Conservation (phyloP, 2,888 invertebrate species). For the Himalopsyche anomala region DNA sequence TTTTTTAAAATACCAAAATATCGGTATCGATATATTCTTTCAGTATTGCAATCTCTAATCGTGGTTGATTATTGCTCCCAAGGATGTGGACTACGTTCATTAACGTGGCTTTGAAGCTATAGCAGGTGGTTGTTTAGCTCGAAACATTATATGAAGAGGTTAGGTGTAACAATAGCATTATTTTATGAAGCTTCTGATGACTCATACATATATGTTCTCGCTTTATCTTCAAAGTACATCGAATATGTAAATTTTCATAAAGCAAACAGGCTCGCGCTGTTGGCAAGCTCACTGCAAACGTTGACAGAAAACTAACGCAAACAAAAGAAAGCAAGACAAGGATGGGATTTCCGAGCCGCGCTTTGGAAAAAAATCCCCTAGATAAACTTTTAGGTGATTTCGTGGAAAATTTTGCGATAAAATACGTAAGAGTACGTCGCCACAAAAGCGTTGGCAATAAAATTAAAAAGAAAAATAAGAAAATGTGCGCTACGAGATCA, state of each 20-base stretch:
- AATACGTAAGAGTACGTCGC: constrained; percentile 5
- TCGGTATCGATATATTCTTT: too few relatives aligned
- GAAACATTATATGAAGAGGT: too few relatives aligned
- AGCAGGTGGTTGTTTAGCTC: too few relatives aligned
- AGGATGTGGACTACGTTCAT: too few relatives aligned
- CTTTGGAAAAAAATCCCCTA: constrained; percentile 13
- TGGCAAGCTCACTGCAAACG: constrained; percentile 31
- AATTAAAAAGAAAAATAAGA: constrained; percentile 36
- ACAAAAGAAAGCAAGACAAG: constrained; percentile 15
- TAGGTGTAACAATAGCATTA: not conserved
- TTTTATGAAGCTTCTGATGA: not conserved
- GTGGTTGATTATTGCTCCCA: too few relatives aligned
- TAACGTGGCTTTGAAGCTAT: too few relatives aligned
- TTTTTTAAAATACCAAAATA: too few relatives aligned
- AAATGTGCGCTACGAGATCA: not conserved
- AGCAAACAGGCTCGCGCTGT: not conserved
- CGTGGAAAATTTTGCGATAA: constrained; percentile 41
- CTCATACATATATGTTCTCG: not conserved
- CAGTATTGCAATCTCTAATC: too few relatives aligned
- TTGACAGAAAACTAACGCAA: constrained; percentile 21
- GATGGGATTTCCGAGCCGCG: not conserved
- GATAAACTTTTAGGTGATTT: constrained; percentile 40
- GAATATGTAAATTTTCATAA: constrained; percentile 35
- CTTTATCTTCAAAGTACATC: not conserved
- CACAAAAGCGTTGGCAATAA: constrained; percentile 33